These are phyloP conservation scores for Drosophila nigricruria DNA, from an alignment of 2,888 invertebrate genomes.

Conservation along the genomic window DNA sequence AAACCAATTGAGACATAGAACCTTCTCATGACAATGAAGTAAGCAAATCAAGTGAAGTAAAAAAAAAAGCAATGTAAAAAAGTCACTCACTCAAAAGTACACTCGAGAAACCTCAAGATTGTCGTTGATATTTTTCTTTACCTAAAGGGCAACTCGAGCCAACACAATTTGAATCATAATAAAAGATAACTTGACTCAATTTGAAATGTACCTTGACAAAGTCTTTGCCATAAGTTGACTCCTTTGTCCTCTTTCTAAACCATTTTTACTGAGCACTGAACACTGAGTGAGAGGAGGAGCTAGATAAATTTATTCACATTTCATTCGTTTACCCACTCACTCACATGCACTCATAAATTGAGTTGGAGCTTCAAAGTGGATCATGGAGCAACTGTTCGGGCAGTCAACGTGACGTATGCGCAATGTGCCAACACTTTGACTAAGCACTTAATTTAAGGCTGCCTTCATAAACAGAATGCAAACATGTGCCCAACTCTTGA, in stretches of 20 bases:
- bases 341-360: conserved; percentile 47
- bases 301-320: conserved; percentile 22
- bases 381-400: conserved; percentile 20
- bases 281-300: neutral
- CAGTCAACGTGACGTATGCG: conserved; percentile 73
- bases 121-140: conserved; percentile 4
- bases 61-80: neutral
- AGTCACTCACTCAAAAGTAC: neutral
- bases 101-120: neutral
- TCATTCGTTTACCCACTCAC: conserved; percentile 22
- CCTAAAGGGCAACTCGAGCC: neutral
- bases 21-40: neutral
- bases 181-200: conserved; percentile 25
- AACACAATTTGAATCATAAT: conserved; percentile 19
- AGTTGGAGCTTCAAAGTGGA: conserved; percentile 13
- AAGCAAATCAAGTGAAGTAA: neutral
- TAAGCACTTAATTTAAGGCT: conserved; percentile 63
- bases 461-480: conserved; percentile 51
- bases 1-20: neutral
- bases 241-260: conserved; percentile 23
- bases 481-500: conserved; percentile 14
- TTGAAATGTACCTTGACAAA: conserved; percentile 19
- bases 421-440: conserved; percentile 51
- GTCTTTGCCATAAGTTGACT: conserved; percentile 10
- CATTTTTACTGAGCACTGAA: conserved; percentile 16